These are phyloP conservation scores for Macrotis lagotis DNA, from an alignment of 2,113 vertebrate species.

Conservation along the genomic window DNA sequence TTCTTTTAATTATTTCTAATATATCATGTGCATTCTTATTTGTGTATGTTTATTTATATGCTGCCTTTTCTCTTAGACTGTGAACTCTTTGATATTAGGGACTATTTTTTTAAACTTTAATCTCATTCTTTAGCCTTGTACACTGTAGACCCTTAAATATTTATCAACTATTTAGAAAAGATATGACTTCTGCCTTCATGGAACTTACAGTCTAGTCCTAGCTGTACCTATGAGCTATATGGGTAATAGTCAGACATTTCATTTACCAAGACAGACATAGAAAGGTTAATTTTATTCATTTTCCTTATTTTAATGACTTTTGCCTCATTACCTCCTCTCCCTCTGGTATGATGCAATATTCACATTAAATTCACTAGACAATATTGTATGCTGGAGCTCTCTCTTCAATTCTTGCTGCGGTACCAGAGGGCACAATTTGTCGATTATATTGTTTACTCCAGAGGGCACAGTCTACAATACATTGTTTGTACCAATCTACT, in stretches of 20 bases:
- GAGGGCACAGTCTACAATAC: neutral
- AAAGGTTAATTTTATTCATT: neutral
- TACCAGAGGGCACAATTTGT: neutral
- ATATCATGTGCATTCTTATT: neutral
- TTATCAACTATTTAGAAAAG: neutral
- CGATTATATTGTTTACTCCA: slow-evolving; percentile 19
- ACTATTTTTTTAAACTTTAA: neutral
- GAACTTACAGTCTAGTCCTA: neutral
- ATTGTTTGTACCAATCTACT: neutral
- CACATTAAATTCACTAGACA: neutral
- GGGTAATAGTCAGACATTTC: neutral
- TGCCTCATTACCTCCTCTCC: neutral
- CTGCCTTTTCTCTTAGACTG: neutral
- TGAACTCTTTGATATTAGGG: neutral
- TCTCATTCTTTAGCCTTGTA: neutral
- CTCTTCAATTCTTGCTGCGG: neutral
- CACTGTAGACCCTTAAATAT: neutral
- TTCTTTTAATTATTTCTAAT: neutral
- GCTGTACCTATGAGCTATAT: neutral
- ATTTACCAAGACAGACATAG: neutral
- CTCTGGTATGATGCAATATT: neutral
- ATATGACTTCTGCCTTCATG: neutral
- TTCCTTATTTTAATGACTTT: neutral
- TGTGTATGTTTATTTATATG: neutral
- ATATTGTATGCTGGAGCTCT: neutral